Conservation (phyloP, 2,888 invertebrate genomes). For the Epiblema foenella region DNA sequence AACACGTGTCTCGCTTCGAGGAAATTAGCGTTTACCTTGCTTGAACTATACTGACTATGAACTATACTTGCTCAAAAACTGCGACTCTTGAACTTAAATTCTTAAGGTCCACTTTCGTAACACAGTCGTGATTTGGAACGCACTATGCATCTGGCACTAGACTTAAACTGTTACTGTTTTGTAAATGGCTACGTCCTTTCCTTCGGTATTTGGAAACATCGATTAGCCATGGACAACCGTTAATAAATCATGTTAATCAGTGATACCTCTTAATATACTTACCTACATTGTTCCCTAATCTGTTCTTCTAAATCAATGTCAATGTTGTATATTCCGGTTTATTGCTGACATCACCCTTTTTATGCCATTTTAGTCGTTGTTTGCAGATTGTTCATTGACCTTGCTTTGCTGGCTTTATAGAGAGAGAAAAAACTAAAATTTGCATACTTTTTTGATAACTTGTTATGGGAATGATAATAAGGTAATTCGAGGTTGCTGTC, state of each 20-base stretch:
- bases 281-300: not conserved
- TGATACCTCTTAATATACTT: not conserved
- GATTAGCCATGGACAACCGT: slow-evolving; percentile 26
- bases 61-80: not conserved
- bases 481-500: not conserved
- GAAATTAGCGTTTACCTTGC: slow-evolving; percentile 42
- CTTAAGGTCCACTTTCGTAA: slow-evolving; percentile 22
- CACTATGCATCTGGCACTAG: not conserved
- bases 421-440: not conserved
- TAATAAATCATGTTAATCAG: slow-evolving; percentile 20
- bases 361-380: slow-evolving; percentile 18
- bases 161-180: slow-evolving; percentile 34
- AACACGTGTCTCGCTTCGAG: slow-evolving; percentile 32
- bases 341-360: slow-evolving; percentile 18
- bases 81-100: not conserved
- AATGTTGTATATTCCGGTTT: slow-evolving; percentile 12
- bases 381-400: slow-evolving; percentile 26
- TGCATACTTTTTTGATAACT: slow-evolving; percentile 9
- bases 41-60: slow-evolving; percentile 21
- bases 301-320: not conserved
- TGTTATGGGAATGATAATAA: slow-evolving; percentile 10
- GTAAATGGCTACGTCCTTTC: slow-evolving; percentile 37
- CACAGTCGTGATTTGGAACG: not conserved
- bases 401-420: not conserved
- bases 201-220: slow-evolving; percentile 37